Evolutionary conservation across 1,140 invertebrate species (phyloP).

Genomic region (Theocolax elegans): DNA sequence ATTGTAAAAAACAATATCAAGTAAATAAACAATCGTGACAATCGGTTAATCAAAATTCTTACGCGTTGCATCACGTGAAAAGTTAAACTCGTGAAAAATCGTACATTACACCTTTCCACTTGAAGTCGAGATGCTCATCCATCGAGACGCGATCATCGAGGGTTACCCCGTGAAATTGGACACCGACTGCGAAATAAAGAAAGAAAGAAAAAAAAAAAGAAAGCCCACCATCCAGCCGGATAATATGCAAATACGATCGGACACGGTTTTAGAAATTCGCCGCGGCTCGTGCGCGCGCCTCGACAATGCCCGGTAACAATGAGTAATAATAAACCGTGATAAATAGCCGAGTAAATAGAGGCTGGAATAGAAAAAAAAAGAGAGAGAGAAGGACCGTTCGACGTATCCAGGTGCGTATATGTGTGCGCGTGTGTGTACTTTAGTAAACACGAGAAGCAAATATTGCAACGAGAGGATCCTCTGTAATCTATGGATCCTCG

Average conservation of each 20-base stretch:
- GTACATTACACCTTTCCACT: no score
- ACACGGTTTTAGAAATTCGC: slow-evolving; percentile 66
- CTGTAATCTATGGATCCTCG: slow-evolving; percentile 36
- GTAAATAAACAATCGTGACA: no score
- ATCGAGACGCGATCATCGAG: no score
- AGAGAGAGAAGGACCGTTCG: no score
- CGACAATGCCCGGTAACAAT: slow-evolving; percentile 62
- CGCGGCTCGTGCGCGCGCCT: slow-evolving; percentile 54
- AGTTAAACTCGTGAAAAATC: no score
- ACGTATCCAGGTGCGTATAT: slow-evolving; percentile 59
- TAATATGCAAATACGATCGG: slow-evolving; percentile 67
- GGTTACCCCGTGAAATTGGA: slow-evolving; percentile 35
- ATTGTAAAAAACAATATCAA: no score
- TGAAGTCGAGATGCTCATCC: no score
- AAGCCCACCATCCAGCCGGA: slow-evolving; percentile 44
- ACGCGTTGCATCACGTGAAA: no score
- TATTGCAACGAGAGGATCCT: slow-evolving; percentile 39
- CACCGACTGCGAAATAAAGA: slow-evolving; percentile 21
- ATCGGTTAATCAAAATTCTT: no score
- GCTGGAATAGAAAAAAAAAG: slow-evolving; percentile 1
- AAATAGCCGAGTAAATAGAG: slow-evolving; percentile 67
- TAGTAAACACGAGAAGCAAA: slow-evolving; percentile 59
- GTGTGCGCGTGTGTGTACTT: slow-evolving; percentile 57
- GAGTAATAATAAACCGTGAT: slow-evolving; percentile 69
- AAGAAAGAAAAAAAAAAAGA: slow-evolving; percentile 43